Conservation (phyloP, 2,888 invertebrate species). For the Apodemia hepburni region DNA sequence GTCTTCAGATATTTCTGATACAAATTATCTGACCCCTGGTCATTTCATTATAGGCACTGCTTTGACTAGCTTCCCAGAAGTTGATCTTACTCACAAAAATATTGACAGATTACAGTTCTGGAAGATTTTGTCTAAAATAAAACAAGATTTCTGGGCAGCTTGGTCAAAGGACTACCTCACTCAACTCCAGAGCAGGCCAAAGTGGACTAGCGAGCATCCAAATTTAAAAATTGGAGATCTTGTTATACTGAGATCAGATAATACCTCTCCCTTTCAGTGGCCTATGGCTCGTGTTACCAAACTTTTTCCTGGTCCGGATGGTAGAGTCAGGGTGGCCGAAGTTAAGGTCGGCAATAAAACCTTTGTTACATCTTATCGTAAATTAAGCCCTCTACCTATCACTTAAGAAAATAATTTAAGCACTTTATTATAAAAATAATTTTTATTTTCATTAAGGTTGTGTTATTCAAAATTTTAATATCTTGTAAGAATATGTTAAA, state of each 20-base stretch:
- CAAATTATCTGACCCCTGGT: background rate
- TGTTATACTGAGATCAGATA: constrained; percentile 20
- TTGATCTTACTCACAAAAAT: background rate
- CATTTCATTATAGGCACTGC: background rate
- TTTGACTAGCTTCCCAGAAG: background rate
- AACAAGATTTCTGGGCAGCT: constrained; percentile 30
- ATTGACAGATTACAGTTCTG: constrained; percentile 27
- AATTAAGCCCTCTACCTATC: too few species aligned
- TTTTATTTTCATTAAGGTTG: too few species aligned
- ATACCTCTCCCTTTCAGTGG: constrained; percentile 22
- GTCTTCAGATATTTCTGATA: background rate
- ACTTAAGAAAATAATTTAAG: too few species aligned
- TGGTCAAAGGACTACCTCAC: constrained; percentile 29
- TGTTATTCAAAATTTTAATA: too few species aligned
- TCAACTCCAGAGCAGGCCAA: constrained; percentile 25
- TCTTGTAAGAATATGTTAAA: too few species aligned
- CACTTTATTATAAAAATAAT: too few species aligned
- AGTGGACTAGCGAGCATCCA: constrained; percentile 20
- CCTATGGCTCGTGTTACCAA: constrained; percentile 25
- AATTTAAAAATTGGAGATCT: constrained; percentile 27
- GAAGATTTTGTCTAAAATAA: constrained; percentile 22
- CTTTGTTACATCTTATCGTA: too few species aligned
- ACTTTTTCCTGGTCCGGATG: too few species aligned
- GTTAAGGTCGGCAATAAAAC: too few species aligned
- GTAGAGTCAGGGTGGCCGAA: too few species aligned